A percentile compares a stretch with the other conserved stretches of the same genome.
Evolutionary conservation across 2,797 vertebrate species (phyloP).

Genomic region (Sebastes goodei): DNA sequence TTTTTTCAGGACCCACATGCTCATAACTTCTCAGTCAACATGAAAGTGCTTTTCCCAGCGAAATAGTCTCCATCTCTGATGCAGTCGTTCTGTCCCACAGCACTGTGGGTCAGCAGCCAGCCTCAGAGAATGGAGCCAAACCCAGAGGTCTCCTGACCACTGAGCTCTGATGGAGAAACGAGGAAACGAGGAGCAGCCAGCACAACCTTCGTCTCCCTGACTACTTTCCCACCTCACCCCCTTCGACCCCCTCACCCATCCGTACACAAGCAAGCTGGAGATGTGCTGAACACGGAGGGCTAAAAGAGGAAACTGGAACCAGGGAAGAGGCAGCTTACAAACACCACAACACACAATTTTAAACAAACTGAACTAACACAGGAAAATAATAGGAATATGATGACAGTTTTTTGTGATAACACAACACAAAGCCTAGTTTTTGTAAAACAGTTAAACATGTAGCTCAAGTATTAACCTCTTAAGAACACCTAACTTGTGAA

Average conservation of each 20-base stretch:
- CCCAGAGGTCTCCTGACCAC: conserved; percentile 93
- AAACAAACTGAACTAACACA: neutral
- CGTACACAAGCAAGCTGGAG: neutral
- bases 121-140: conserved; percentile 79
- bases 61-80: neutral
- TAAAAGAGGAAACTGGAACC: neutral
- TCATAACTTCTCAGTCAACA: neutral
- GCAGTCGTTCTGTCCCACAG: conserved; percentile 47
- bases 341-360: neutral
- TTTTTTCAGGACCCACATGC: neutral
- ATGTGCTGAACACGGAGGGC: neutral
- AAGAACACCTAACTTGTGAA: neutral
- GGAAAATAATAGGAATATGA: neutral
- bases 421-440: neutral
- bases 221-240: neutral
- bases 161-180: conserved; percentile 86
- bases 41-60: neutral
- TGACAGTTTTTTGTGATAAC: neutral
- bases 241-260: neutral
- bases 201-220: neutral
- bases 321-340: conserved; percentile 41
- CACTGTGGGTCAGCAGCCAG: conserved; percentile 58
- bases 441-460: conserved; percentile 5
- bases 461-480: conserved; percentile 15
- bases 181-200: neutral